Evolutionary conservation across 2,113 vertebrate species (phyloP).

Genomic region (Macquaria ambigua): DNA sequence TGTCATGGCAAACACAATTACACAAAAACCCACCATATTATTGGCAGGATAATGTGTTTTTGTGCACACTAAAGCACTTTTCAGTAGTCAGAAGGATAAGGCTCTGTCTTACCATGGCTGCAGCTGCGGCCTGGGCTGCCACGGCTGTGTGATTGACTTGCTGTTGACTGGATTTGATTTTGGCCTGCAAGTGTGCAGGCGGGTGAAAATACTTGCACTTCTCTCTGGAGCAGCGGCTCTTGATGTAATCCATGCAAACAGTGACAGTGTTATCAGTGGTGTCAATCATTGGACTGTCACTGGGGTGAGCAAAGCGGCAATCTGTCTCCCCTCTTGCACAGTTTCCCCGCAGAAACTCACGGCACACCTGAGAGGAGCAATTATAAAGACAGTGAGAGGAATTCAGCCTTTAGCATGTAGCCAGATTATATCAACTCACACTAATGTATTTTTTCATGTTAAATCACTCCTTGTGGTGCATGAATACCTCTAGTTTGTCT

Average conservation of each 20-base stretch:
- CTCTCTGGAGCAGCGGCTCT: slow-evolving; percentile 98
- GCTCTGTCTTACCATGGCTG: slow-evolving; percentile 91
- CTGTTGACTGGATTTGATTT: slow-evolving; percentile 98
- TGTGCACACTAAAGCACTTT: not conserved
- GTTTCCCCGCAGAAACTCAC: slow-evolving; percentile 96
- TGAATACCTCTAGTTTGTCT: slow-evolving; percentile 94
- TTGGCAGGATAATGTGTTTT: not conserved
- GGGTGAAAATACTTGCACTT: slow-evolving; percentile 99
- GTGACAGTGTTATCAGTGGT: slow-evolving; percentile 97
- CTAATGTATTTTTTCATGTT: slow-evolving; percentile 1
- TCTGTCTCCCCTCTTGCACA: slow-evolving; percentile 96
- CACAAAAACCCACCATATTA: not conserved
- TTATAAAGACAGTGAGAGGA: not conserved
- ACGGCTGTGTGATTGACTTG: slow-evolving; percentile 94
- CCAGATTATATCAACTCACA: not conserved
- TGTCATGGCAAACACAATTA: slow-evolving; percentile 19
- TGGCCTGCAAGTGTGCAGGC: slow-evolving; percentile 98
- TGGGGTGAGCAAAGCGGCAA: slow-evolving; percentile 96
- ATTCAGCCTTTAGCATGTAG: not conserved
- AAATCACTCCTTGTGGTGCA: not conserved
- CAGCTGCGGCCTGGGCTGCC: slow-evolving; percentile 92
- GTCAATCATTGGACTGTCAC: slow-evolving; percentile 97
- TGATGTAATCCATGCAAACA: slow-evolving; percentile 99
- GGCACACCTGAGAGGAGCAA: slow-evolving; percentile 89
- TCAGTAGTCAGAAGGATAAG: slow-evolving; percentile 4